These are phyloP conservation scores for Meteorus colon DNA, from an alignment of 2,888 invertebrate genomes.

Conservation along the genomic window DNA sequence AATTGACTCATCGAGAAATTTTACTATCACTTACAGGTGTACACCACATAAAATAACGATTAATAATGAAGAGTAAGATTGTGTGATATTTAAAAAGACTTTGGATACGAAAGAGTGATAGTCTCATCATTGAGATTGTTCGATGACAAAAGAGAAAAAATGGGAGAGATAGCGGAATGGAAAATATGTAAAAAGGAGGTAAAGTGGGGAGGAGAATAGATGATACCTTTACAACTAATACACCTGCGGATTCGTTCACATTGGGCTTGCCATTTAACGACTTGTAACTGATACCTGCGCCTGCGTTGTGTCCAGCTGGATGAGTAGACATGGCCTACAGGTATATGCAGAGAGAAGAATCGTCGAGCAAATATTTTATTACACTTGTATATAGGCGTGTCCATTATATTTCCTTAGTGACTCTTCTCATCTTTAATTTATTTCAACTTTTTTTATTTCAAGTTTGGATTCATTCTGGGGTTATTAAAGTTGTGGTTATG, in stretches of 20 bases:
- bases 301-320: conserved; percentile 43
- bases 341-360: conserved; percentile 39
- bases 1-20: no score
- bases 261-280: conserved; percentile 49
- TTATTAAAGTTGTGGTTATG: no score
- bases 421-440: neutral
- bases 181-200: conserved; percentile 21
- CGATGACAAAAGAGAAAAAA: no score
- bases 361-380: conserved; percentile 46
- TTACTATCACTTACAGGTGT: no score
- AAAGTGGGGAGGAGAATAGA: neutral
- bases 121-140: no score
- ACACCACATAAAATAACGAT: no score
- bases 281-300: conserved; percentile 56
- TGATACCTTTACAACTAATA: conserved; percentile 19
- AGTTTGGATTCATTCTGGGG: no score
- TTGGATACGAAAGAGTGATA: no score
- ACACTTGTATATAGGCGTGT: neutral
- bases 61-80: no score
- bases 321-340: conserved; percentile 30
- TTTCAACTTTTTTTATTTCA: no score
- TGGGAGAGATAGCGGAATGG: neutral
- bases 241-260: conserved; percentile 52
- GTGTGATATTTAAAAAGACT: no score
- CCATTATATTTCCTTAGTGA: neutral